Base-by-base conservation (phyloP, 1,140 invertebrate genomes). In the Pinna nobilis region DNA sequence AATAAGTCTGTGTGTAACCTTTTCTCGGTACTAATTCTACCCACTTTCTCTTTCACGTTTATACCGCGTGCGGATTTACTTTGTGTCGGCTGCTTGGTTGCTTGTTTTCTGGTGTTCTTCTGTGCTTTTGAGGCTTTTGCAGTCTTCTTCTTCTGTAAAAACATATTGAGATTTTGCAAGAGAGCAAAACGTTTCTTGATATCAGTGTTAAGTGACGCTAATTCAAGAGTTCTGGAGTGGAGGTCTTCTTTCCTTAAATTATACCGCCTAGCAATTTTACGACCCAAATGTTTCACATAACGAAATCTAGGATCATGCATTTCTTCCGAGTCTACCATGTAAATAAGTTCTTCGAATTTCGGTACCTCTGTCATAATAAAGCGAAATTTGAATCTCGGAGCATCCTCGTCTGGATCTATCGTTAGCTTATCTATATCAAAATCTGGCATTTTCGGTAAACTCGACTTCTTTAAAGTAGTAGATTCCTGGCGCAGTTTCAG, bases 281-380 rank as follows among this genome's bases (percentile, higher is more conserved):
- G 68, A 11, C 47, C 47, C 15, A 74, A 53, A 28, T 64, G 65
- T 47, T 69, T 69, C 15, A 59, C 47, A 30, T 50, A 37, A n/a
- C 39, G 32, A 57, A 60, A 74, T 50, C 64, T 59, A 18, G 64
- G 39, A 55, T 68, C 65, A 50, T 28, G 57, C 15, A 53, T 53
- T 25, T 67, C 59, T 37, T 64, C 59, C 20, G 66, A 64, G 41
- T 74, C 71, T 7, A 74, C 32, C 20, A 69, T 41, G 25, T 41
- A 7, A n/a, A 74, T 11, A 47, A 74, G 57, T 18, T 63, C 55
- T 53, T 74, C 72, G n/a, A 74, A 74, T 23, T 53, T 63, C 11
- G 72, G 72, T 41, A 53, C 57, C 47, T 63, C 41, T 63, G 20
- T 30, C 13, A 60, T 18, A 13, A 60, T 28, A 63, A 59, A 59